phyloP scores from a whole-genome alignment of 2,797 vertebrate genomes.

The Podarcis lilfordi region DNA sequence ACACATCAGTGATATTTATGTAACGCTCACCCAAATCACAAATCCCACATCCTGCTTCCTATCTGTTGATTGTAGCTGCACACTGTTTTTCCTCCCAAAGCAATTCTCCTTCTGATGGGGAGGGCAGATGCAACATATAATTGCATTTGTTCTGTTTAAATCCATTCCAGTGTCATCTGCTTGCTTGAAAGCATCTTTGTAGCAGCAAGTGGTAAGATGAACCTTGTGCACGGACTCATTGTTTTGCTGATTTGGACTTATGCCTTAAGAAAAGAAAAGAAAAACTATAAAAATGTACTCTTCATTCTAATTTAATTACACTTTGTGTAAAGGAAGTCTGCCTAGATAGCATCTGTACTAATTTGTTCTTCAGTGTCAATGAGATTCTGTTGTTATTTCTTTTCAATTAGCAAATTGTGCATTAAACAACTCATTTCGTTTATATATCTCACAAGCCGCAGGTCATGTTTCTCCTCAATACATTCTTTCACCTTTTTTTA shows the following conservation, averaged over 20 bases:
- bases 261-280: constrained; percentile 28
- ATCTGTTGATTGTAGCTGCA: neutral
- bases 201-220: constrained; percentile 19
- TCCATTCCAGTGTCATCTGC: neutral
- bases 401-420: constrained; percentile 38
- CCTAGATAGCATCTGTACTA: constrained; percentile 28
- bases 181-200: constrained; percentile 32
- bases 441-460: constrained; percentile 20
- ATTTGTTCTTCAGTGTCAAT: constrained; percentile 26
- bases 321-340: constrained; percentile 31
- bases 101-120: neutral
- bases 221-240: neutral
- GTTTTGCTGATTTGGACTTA: constrained; percentile 9
- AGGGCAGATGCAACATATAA: neutral
- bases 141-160: neutral
- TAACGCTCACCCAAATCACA: neutral
- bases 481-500: neutral
- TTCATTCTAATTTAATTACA: constrained; percentile 53
- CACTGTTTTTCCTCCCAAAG: neutral
- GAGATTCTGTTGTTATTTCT: constrained; percentile 1
- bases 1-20: neutral
- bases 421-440: constrained; percentile 24
- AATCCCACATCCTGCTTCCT: neutral
- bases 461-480: neutral
- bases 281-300: constrained; percentile 13